Conservation (phyloP, 2,113 vertebrate species). For the Scomber scombrus region DNA sequence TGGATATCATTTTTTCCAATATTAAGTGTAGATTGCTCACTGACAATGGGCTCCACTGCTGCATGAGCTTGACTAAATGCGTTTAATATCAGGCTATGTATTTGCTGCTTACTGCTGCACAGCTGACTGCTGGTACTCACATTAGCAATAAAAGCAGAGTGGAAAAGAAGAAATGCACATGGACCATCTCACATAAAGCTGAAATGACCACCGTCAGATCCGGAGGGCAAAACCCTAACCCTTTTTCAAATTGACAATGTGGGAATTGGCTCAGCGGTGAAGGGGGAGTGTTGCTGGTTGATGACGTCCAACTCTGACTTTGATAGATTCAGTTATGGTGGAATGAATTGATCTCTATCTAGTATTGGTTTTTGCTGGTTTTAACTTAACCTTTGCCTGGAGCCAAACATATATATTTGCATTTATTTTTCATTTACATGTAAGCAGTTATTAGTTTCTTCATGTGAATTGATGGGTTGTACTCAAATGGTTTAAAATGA, state of each 20-base stretch:
- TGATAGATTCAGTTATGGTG: neutral
- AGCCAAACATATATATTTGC: neutral
- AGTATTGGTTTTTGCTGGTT: neutral
- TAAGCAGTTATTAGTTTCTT: neutral
- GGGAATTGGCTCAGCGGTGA: neutral
- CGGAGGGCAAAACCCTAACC: neutral
- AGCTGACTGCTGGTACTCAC: conserved; percentile 5
- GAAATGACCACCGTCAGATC: conserved; percentile 22
- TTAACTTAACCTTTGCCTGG: neutral
- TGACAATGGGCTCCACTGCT: neutral
- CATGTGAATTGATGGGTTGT: neutral
- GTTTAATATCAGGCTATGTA: conserved; percentile 38
- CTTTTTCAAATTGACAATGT: conserved; percentile 18
- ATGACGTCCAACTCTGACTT: neutral
- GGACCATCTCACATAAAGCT: conserved; percentile 8
- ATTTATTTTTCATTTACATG: neutral
- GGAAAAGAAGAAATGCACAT: conserved; percentile 21
- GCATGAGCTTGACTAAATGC: conserved; percentile 22
- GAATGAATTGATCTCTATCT: conserved; percentile 7
- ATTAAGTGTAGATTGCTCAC: conserved; percentile 5
- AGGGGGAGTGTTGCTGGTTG: neutral
- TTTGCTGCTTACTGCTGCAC: conserved; percentile 29
- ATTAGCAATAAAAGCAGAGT: conserved; percentile 21
- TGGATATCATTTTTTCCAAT: conserved; percentile 37
- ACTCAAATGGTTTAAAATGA: neutral